Conservation (phyloP, 2,888 invertebrate species). For the Clusia tigrina region DNA sequence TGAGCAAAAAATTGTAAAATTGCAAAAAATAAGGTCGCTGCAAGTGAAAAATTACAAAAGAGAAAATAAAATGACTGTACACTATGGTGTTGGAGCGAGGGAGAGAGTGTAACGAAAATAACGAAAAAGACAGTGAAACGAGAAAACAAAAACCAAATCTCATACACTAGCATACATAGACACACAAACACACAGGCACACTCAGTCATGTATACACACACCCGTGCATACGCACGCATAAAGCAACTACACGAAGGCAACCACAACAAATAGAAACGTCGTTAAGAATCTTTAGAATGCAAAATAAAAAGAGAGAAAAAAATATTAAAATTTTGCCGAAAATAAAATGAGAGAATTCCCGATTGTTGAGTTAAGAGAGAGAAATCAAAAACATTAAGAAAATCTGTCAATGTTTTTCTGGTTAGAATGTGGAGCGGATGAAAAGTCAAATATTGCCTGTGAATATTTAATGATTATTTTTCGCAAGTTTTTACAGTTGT, state of each 20-base stretch:
- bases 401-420: no score
- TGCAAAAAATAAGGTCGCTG: slow-evolving; percentile 21
- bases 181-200: no score
- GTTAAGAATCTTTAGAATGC: no score
- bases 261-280: neutral
- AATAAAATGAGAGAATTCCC: slow-evolving; percentile 7
- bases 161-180: neutral
- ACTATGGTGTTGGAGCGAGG: slow-evolving; percentile 24
- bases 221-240: no score
- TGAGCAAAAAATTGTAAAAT: neutral
- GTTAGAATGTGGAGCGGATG: no score
- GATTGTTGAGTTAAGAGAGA: neutral
- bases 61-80: slow-evolving; percentile 39
- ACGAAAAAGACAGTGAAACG: slow-evolving; percentile 13
- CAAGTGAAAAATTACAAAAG: slow-evolving; percentile 22
- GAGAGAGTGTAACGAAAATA: neutral
- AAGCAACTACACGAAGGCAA: neutral
- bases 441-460: no score
- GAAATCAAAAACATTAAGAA: no score
- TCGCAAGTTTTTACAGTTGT: no score
- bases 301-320: no score
- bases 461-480: no score
- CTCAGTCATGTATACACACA: no score
- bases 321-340: slow-evolving; percentile 14
- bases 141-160: slow-evolving; percentile 24